Percentiles rank a stretch among this genome's conserved stretches.
These are phyloP conservation scores for Otolemur garnettii DNA, from an alignment of 2,113 vertebrate genomes.

Conservation along the genomic window DNA sequence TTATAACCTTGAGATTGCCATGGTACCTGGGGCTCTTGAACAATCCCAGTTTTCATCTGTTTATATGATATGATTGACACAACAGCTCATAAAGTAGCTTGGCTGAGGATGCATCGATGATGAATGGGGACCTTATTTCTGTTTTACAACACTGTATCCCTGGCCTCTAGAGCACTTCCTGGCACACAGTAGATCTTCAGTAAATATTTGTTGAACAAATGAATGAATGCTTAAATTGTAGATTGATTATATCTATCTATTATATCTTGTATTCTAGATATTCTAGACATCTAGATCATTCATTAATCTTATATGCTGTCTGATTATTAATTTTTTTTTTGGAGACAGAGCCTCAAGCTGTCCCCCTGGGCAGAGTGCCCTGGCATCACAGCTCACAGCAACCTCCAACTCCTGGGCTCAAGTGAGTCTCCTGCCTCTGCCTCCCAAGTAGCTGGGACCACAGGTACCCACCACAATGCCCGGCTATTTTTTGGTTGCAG, in stretches of 20 bases:
- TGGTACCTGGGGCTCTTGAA: not conserved
- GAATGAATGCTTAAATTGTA: conserved; percentile 11
- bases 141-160: not conserved
- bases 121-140: not conserved
- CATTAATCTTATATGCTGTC: conserved; percentile 19
- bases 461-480: no score
- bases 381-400: no score
- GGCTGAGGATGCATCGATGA: not conserved
- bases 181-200: not conserved
- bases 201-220: conserved; percentile 27
- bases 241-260: not conserved
- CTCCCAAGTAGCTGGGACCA: no score
- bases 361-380: no score
- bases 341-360: no score
- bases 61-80: not conserved
- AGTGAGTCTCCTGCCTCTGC: no score
- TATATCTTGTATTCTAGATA: not conserved
- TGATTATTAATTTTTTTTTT: not conserved
- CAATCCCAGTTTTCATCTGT: conserved; percentile 24
- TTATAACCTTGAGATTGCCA: not conserved
- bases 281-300: not conserved
- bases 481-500: no score
- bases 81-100: conserved; percentile 34
- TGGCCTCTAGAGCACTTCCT: not conserved
- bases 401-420: no score